Conservation (phyloP, 2,113 vertebrate genomes). For the Delphinapterus leucas region DNA sequence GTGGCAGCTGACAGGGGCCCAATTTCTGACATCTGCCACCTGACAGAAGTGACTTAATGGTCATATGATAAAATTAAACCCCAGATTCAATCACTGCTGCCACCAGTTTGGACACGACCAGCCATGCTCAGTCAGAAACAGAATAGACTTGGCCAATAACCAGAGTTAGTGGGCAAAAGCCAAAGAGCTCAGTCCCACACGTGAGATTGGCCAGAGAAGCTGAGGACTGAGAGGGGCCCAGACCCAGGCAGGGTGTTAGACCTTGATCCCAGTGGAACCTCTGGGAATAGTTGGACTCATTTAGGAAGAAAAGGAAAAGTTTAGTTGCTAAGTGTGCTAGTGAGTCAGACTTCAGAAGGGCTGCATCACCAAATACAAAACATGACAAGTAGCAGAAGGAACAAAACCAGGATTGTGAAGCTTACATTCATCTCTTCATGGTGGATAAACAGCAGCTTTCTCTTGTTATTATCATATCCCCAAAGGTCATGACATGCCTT, state of each 20-base stretch:
- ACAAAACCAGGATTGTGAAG: neutral
- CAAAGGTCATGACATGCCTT: neutral
- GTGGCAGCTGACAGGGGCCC: neutral
- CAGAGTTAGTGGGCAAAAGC: neutral
- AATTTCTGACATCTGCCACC: slow-evolving; percentile 15
- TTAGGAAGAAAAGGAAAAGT: neutral
- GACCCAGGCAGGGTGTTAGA: neutral
- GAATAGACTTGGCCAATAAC: neutral
- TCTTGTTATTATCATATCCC: neutral
- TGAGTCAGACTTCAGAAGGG: neutral
- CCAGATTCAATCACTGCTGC: neutral
- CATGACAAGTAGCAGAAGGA: neutral
- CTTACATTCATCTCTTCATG: neutral
- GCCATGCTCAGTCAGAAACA: neutral
- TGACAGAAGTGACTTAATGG: slow-evolving; percentile 34
- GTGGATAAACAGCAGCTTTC: neutral
- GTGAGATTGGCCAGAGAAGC: neutral
- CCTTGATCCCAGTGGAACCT: neutral
- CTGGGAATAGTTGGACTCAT: neutral
- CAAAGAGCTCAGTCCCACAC: neutral
- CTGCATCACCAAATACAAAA: neutral
- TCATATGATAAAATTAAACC: slow-evolving; percentile 41
- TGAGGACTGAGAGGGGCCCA: neutral
- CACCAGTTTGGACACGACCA: neutral
- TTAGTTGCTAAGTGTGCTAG: neutral